Percentiles rank a stretch among this genome's conserved stretches.
Evolutionary conservation across 2,113 vertebrate species (phyloP).

Genomic region (Nematolebias whitei): DNA sequence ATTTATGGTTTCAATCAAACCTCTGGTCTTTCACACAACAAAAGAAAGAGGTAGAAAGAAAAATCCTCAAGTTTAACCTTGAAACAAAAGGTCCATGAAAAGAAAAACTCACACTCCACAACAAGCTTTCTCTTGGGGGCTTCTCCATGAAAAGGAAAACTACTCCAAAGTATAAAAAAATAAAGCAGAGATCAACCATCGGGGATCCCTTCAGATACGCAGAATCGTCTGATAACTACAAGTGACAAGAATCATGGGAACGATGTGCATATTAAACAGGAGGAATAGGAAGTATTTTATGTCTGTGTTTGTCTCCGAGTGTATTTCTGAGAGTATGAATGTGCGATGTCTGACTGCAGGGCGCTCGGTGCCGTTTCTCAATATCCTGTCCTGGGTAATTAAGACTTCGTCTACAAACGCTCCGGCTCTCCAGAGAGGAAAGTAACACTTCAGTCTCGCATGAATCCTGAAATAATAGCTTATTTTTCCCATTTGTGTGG

Average conservation of each 20-base stretch:
- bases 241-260: conserved; percentile 1
- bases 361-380: conserved; percentile 52
- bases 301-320: conserved; percentile 2
- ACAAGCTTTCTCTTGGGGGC: background rate
- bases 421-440: conserved; percentile 39
- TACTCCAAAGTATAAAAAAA: conserved; percentile 7
- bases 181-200: background rate
- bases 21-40: conserved; percentile 21
- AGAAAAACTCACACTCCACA: conserved; percentile 33
- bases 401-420: conserved; percentile 47
- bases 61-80: conserved; percentile 18
- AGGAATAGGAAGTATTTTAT: background rate
- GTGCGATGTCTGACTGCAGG: conserved; percentile 30
- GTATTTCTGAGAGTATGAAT: background rate
- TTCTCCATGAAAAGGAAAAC: conserved; percentile 5
- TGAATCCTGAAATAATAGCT: conserved; percentile 41
- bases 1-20: conserved; percentile 64
- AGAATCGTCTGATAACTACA: conserved; percentile 3
- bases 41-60: background rate
- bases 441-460: conserved; percentile 30
- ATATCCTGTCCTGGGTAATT: conserved; percentile 64
- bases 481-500: conserved; percentile 13
- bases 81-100: conserved; percentile 38
- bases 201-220: background rate
- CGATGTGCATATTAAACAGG: conserved; percentile 13